Percentiles rank a stretch among this genome's conserved stretches.
These are phyloP conservation scores for Planiliza haematocheilus DNA, from an alignment of 2,113 vertebrate species.

Conservation along the genomic window DNA sequence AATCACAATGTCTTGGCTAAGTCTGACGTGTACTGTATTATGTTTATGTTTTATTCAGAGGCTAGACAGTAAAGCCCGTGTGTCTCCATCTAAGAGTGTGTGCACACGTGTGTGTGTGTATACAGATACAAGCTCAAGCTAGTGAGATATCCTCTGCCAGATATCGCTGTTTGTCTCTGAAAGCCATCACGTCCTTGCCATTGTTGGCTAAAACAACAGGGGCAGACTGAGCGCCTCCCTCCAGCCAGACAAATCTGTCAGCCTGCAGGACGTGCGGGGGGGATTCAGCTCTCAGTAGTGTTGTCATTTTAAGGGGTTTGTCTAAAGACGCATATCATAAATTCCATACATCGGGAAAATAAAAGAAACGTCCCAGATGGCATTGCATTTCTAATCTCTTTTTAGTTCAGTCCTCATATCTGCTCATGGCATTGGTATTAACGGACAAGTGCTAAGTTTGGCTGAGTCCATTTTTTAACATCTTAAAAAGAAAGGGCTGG, in stretches of 20 bases:
- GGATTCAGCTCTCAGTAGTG: slow-evolving; percentile 39
- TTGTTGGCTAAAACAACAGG: slow-evolving; percentile 83
- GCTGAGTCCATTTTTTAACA: not conserved
- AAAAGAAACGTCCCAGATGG: slow-evolving; percentile 19
- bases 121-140: slow-evolving; percentile 43
- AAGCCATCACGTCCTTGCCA: slow-evolving; percentile 80
- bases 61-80: slow-evolving; percentile 27
- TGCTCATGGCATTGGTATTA: slow-evolving; percentile 16
- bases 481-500: not conserved
- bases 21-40: slow-evolving; percentile 8
- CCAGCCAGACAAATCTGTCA: slow-evolving; percentile 65
- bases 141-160: slow-evolving; percentile 70
- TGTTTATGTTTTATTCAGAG: slow-evolving; percentile 38
- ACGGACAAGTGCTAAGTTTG: slow-evolving; percentile 5
- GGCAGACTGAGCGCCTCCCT: slow-evolving; percentile 54
- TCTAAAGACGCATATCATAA: slow-evolving; percentile 23
- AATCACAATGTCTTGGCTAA: slow-evolving; percentile 33
- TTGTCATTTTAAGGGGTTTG: slow-evolving; percentile 40
- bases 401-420: slow-evolving; percentile 5
- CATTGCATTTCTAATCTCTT: not conserved
- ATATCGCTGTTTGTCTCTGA: slow-evolving; percentile 79
- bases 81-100: slow-evolving; percentile 17
- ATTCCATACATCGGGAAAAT: slow-evolving; percentile 23
- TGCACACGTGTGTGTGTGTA: slow-evolving; percentile 35
- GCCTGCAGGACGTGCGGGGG: slow-evolving; percentile 33